Evolutionary conservation across 2,797 vertebrate species (phyloP).

Genomic region (Arremon brunneinucha): DNA sequence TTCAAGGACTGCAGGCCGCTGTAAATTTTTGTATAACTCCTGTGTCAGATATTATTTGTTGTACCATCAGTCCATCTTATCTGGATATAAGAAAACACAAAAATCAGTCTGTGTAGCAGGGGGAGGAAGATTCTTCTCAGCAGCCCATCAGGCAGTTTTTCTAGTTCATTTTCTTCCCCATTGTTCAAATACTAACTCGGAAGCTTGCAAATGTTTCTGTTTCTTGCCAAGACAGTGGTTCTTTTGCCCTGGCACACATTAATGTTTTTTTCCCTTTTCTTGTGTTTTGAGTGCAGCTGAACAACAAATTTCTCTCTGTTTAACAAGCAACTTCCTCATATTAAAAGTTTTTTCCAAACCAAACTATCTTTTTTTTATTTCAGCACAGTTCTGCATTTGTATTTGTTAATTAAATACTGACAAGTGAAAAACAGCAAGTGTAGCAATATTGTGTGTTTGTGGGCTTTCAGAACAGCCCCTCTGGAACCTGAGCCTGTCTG

Average conservation of each 20-base stretch:
- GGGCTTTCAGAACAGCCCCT: neutral
- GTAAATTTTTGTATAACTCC: neutral
- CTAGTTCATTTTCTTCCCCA: conserved; percentile 49
- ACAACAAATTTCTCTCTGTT: conserved; percentile 46
- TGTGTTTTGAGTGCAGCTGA: conserved; percentile 62
- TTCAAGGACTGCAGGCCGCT: neutral
- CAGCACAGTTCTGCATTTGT: neutral
- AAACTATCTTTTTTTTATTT: conserved; percentile 7
- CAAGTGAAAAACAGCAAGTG: neutral
- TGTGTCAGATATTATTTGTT: neutral
- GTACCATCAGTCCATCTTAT: neutral
- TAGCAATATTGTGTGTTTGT: neutral
- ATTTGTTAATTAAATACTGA: neutral
- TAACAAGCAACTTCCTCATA: conserved; percentile 39
- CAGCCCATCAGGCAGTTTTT: conserved; percentile 24
- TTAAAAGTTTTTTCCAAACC: neutral
- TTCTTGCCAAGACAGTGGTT: conserved; percentile 51
- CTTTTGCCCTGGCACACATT: conserved; percentile 57
- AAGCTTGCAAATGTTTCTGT: conserved; percentile 57
- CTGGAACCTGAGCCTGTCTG: neutral
- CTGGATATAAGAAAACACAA: neutral
- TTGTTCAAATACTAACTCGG: conserved; percentile 28
- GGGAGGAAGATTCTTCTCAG: neutral
- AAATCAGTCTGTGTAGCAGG: neutral
- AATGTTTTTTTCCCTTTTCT: conserved; percentile 2